These are phyloP conservation scores for Pogonomyrmex barbatus DNA, from an alignment of 1,140 invertebrate genomes.

Conservation along the genomic window DNA sequence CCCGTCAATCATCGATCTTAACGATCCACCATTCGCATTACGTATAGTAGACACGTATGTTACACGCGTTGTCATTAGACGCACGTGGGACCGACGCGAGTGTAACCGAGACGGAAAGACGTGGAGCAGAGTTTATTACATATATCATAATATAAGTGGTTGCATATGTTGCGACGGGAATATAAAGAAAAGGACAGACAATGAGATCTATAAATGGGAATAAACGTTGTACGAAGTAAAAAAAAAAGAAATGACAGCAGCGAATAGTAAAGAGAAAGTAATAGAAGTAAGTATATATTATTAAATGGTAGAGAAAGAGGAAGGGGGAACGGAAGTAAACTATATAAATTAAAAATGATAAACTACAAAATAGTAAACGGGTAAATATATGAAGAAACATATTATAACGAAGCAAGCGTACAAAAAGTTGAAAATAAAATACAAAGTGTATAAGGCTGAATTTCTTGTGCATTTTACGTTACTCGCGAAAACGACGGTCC, in stretches of 20 bases:
- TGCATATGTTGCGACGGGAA: neutral
- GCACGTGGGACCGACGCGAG: conserved; percentile 45
- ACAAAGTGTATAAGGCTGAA: neutral
- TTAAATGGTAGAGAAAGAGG: neutral
- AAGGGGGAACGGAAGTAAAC: neutral
- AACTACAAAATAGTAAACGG: neutral
- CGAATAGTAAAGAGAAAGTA: neutral
- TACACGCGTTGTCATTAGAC: conserved; percentile 53
- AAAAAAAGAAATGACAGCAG: neutral
- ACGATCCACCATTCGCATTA: conserved; percentile 55
- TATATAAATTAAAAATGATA: neutral
- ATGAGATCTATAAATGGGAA: conserved; percentile 22
- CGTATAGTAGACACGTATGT: conserved; percentile 53
- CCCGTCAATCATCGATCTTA: conserved; percentile 45
- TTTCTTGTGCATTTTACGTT: neutral
- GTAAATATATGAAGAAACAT: neutral
- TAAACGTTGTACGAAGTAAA: neutral
- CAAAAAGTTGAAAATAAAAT: neutral
- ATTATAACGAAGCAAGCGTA: neutral
- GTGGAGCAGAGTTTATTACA: conserved; percentile 44
- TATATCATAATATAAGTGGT: conserved; percentile 16
- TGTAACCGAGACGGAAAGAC: conserved; percentile 26
- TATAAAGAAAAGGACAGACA: conserved; percentile 13
- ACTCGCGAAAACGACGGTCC: neutral
- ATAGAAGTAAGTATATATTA: neutral